phyloP scores from a whole-genome alignment of 1,140 invertebrate genomes.

The Hyphantria cunea region DNA sequence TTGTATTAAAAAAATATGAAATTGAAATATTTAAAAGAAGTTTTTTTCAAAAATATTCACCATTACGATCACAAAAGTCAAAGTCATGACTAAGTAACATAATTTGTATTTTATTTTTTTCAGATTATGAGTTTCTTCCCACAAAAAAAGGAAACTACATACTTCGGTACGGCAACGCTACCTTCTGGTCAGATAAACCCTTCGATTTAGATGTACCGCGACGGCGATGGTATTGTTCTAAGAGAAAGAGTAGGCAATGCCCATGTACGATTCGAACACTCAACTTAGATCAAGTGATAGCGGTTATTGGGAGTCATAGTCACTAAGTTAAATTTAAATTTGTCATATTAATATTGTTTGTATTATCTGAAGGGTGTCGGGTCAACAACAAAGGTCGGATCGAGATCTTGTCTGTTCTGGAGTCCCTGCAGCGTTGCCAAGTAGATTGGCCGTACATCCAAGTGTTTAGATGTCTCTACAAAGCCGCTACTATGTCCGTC shows the following conservation, averaged over 20 bases:
- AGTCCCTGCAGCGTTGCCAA: too few relatives aligned
- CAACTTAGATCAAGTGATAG: constrained; percentile 25
- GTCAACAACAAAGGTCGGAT: too few relatives aligned
- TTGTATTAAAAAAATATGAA: too few relatives aligned
- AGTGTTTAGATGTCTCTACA: too few relatives aligned
- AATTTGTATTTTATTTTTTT: background rate
- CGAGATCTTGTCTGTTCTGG: too few relatives aligned
- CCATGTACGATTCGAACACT: constrained; percentile 35
- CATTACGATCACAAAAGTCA: too few relatives aligned
- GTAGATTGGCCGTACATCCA: too few relatives aligned
- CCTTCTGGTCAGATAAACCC: constrained; percentile 40
- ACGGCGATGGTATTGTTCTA: constrained; percentile 54
- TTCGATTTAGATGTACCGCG: constrained; percentile 15
- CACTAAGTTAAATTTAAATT: constrained; percentile 21
- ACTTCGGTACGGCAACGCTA: constrained; percentile 21
- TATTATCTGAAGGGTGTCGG: too few relatives aligned
- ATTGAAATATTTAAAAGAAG: too few relatives aligned
- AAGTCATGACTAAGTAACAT: background rate
- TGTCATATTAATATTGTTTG: background rate
- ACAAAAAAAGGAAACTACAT: constrained; percentile 1
- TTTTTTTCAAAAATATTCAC: too few relatives aligned
- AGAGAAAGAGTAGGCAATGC: constrained; percentile 43
- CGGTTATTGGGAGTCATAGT: constrained; percentile 32
- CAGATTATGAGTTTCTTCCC: constrained; percentile 2
- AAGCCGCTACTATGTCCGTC: too few relatives aligned